Evolutionary conservation across 2,888 invertebrate species (phyloP), one percentile per base, ranked within the genome.

Genomic region (Diarsia rubi): DNA sequence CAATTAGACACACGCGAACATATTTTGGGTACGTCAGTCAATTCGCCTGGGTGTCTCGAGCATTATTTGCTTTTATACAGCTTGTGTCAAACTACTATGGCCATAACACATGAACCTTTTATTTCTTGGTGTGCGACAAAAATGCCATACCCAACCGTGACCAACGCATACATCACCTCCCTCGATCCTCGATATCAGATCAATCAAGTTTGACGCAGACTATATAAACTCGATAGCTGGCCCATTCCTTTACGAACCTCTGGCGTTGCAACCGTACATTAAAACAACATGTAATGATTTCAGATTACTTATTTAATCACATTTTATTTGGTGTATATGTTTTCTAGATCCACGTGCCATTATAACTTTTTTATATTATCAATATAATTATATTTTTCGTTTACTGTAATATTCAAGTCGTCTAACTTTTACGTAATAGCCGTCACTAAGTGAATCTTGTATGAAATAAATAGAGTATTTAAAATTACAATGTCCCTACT

Each of bases 261-360:
- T 86, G 86, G 86, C 87, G 73, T 83, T 85, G 88, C 24, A 80
- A 86, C 83, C 81, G 78, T 82, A 57, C 68, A 83, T 78, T 81
- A 73, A 86, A 88, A 83, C 80, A 88, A 81, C 64, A 78, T 82
- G 42, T 75, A 86, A 87, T 88, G 83, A 89, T 89, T 89, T 88
- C 80, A 73, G 73, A 82, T 88, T 77, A 74, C 69, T 86, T 81
- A 76, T 81, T 75, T 85, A 89, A 92, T 92, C 92, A 92, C 91
- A 92, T 90, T 83, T 85, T 89, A 88, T 92, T 93, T 92, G 90
- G 91, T 76, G 76, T 81, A 64, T 90, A 88, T 90, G 87, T 82
- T 82, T 76, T 79, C 83, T 85, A 79, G 81, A 85, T 85, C 84
- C 88, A 89, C 88, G 84, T 87, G 89, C 75, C 68, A 65, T 60